A percentile compares a stretch with the other conserved stretches of the same genome.
phyloP scores from a whole-genome alignment of 2,113 vertebrate species.

The Eubucco bourcierii region DNA sequence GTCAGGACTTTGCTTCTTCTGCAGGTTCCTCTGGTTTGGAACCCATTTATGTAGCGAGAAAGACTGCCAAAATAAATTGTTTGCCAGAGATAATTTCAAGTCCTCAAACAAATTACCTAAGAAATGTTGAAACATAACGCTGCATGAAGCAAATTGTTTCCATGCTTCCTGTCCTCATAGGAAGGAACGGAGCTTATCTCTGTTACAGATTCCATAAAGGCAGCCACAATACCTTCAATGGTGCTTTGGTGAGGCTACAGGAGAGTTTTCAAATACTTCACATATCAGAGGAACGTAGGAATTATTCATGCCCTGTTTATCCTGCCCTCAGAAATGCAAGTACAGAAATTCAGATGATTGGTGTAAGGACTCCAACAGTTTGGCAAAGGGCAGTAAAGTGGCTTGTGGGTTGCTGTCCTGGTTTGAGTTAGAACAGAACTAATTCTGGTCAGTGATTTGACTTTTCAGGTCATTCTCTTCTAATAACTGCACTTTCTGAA shows the following conservation, averaged over 20 bases:
- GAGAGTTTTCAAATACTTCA: neutral
- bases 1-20: neutral
- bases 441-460: too few relatives aligned
- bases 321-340: neutral
- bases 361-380: neutral
- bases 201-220: neutral
- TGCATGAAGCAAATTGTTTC: slow-evolving; percentile 26
- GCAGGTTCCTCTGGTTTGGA: neutral
- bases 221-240: neutral
- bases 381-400: neutral
- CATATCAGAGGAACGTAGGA: neutral
- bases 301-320: neutral
- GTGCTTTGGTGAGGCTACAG: neutral
- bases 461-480: too few relatives aligned
- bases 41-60: neutral
- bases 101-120: slow-evolving; percentile 62
- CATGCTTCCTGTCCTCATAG: neutral
- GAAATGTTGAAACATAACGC: neutral
- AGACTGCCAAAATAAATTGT: slow-evolving; percentile 46
- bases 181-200: slow-evolving; percentile 43
- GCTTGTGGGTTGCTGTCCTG: neutral
- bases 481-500: too few relatives aligned
- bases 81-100: slow-evolving; percentile 31
- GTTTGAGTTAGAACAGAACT: too few relatives aligned
- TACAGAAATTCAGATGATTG: neutral